Evolutionary conservation across 2,888 invertebrate species (phyloP).

Genomic region (Agonum fuliginosum): DNA sequence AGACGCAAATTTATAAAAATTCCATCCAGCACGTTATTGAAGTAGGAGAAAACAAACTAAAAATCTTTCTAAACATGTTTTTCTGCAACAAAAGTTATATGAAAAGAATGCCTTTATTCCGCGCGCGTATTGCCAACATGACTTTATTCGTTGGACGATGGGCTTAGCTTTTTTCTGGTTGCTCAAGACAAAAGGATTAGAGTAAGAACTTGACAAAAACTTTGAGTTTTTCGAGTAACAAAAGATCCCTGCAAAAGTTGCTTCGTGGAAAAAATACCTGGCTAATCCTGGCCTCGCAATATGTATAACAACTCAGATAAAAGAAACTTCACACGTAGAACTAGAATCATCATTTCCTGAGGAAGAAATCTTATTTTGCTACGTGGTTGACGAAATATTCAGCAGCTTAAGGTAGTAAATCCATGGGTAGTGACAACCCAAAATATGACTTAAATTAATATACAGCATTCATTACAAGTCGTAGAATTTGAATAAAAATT

Average conservation of each 20-base stretch:
- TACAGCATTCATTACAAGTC: too few species aligned
- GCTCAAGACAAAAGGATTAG: slow-evolving; percentile 67
- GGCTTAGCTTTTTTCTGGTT: slow-evolving; percentile 56
- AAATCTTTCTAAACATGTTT: slow-evolving; percentile 1
- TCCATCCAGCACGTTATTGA: slow-evolving; percentile 5
- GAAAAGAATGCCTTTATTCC: slow-evolving; percentile 32
- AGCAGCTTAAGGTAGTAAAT: too few species aligned
- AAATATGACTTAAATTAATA: too few species aligned
- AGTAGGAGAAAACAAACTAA: slow-evolving; percentile 1
- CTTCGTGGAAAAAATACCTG: slow-evolving; percentile 19
- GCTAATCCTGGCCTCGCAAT: slow-evolving; percentile 12
- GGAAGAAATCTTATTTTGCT: background rate
- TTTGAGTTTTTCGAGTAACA: slow-evolving; percentile 59
- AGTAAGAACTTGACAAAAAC: slow-evolving; percentile 66
- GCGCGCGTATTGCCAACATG: slow-evolving; percentile 36
- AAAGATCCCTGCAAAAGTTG: slow-evolving; percentile 38
- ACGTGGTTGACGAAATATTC: background rate
- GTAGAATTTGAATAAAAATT: too few species aligned
- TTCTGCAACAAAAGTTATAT: slow-evolving; percentile 25
- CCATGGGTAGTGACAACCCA: too few species aligned
- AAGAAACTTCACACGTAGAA: slow-evolving; percentile 17
- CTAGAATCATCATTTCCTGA: background rate
- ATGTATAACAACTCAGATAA: slow-evolving; percentile 35
- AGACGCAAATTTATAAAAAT: background rate
- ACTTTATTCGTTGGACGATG: slow-evolving; percentile 31